Evolutionary conservation across 64 coral and sea anemone species (phyloP).

Genomic region (Stichodactyla mertensii): DNA sequence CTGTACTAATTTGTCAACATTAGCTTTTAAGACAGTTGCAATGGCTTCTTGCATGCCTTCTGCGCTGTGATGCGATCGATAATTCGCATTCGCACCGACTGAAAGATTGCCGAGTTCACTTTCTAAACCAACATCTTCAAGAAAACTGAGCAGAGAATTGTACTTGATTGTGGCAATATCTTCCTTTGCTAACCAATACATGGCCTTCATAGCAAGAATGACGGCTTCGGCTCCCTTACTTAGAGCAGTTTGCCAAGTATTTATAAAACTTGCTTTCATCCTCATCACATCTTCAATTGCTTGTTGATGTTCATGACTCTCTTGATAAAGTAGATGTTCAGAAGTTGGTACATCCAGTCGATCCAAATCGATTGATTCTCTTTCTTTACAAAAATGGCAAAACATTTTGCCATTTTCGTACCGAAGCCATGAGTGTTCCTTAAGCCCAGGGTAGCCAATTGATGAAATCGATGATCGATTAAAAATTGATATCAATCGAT

Average conservation of each 20-base stretch:
- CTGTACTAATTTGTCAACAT: not conserved
- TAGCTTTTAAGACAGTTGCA: not conserved
- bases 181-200: not conserved
- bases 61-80: not conserved
- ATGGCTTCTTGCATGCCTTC: not conserved
- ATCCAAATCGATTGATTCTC: constrained; percentile 36
- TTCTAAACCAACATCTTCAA: not conserved
- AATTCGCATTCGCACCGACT: not conserved
- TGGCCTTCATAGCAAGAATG: not conserved
- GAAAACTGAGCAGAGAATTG: not conserved
- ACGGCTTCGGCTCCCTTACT: not conserved
- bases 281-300: constrained; percentile 35
- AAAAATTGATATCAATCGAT: too few relatives aligned
- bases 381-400: constrained; percentile 35
- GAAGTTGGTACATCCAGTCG: constrained; percentile 31
- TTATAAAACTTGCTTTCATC: constrained; percentile 22
- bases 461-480: too few relatives aligned
- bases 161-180: not conserved
- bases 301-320: constrained; percentile 41
- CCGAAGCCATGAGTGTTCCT: constrained; percentile 36
- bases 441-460: too few relatives aligned
- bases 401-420: constrained; percentile 44
- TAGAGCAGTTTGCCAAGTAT: constrained; percentile 14
- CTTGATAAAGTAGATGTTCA: constrained; percentile 33
- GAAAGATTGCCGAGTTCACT: not conserved